Evolutionary conservation across 2,888 invertebrate genomes (phyloP), one percentile per base, ranked within the genome.

Genomic region (Cataglyphis albicans): DNA sequence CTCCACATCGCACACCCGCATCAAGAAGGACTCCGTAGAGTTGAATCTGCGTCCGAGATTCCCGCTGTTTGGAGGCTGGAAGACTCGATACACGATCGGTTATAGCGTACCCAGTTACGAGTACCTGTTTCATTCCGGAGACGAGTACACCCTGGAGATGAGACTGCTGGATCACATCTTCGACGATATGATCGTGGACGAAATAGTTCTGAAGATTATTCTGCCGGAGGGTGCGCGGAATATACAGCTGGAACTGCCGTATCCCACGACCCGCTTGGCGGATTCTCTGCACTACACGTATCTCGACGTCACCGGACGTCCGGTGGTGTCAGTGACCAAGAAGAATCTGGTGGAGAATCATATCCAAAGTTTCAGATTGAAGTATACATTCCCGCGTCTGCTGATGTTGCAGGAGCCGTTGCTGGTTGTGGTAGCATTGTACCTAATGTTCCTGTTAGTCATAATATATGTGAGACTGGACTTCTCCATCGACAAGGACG

Each of bases 21-120:
- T 97, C 35, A 96, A 97, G 90, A 98, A 98, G 89, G 99, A 99
- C 93, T 97, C 98, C 57, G 98, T 99, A 9, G 99, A 99, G 93
- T 95, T 99, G 4, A 99, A 99, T 92, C 96, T 99, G n/a, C 96
- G 98, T 72, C 99, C 99, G 0, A 96, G 99, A 91, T 99, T 99
- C 95, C 99, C 99, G 3, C 95, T 99, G 5, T 99, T 99, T 95
- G 99, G 99, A 80, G 99, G 99, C 18, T 99, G 99, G 99, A 98
- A 98, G 94, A 99, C 99, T 10, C 98, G 98, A 90, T 99, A 99
- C 95, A 97, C 97, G 61, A 96, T 99, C 67, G 99, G 99, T 3
- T 99, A 99, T 95, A 99, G 99, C 95, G 97, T 99, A 0, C 99
- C 99, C 3, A 98, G 99, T 90, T 99, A 99, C 93, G 99, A 99